A percentile compares a stretch with the other conserved stretches of the same genome.
Conservation (phyloP, 2,113 vertebrate species). For the Puntigrus tetrazona region DNA sequence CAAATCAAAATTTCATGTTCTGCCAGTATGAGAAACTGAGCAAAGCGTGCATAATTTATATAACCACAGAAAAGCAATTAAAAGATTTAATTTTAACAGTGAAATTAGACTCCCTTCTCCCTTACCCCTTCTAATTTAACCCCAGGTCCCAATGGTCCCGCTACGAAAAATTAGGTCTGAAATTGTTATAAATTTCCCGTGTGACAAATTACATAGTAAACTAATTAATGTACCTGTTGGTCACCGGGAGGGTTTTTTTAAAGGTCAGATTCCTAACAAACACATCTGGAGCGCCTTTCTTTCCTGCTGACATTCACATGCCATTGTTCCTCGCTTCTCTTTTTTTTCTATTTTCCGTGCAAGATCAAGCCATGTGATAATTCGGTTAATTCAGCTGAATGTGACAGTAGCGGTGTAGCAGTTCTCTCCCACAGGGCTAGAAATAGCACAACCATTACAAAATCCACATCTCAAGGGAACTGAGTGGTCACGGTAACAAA, state of each 20-base stretch:
- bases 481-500: slow-evolving; percentile 38
- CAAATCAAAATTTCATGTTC: slow-evolving; percentile 20
- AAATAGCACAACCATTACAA: slow-evolving; percentile 39
- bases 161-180: slow-evolving; percentile 66
- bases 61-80: slow-evolving; percentile 56
- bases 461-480: slow-evolving; percentile 35
- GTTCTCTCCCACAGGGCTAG: slow-evolving; percentile 26
- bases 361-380: slow-evolving; percentile 34
- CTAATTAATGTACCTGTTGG: slow-evolving; percentile 74
- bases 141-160: slow-evolving; percentile 63
- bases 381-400: slow-evolving; percentile 32
- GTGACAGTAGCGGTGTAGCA: slow-evolving; percentile 30
- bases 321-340: slow-evolving; percentile 13
- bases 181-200: slow-evolving; percentile 72
- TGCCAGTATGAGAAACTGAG: not conserved
- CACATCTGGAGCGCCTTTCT: slow-evolving; percentile 36
- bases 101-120: slow-evolving; percentile 72
- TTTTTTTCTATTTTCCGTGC: not conserved
- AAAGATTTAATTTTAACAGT: slow-evolving; percentile 72
- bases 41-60: slow-evolving; percentile 25
- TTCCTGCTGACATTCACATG: slow-evolving; percentile 23
- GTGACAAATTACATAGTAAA: slow-evolving; percentile 74
- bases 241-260: slow-evolving; percentile 66
- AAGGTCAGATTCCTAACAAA: slow-evolving; percentile 56
- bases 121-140: slow-evolving; percentile 39